These are phyloP conservation scores for Melierax canorus DNA, from an alignment of 2,113 vertebrate species.

Conservation along the genomic window DNA sequence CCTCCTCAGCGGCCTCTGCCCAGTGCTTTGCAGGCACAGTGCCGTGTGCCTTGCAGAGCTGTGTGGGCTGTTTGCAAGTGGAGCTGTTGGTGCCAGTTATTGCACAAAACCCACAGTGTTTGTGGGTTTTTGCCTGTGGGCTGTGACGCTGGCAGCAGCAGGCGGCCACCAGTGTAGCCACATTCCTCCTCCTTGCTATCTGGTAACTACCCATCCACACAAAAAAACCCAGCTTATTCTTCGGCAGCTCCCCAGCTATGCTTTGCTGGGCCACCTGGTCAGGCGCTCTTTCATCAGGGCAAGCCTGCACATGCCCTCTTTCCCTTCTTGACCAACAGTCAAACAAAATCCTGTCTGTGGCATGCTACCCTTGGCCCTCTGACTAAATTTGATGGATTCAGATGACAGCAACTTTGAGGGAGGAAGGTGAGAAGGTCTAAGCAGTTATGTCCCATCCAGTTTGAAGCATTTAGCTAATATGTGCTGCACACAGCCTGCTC, in stretches of 20 bases:
- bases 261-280: neutral
- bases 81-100: neutral
- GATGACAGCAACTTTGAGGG: neutral
- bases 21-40: rapidly evolving
- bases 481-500: neutral
- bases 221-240: neutral
- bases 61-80: neutral
- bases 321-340: neutral
- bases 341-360: neutral
- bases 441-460: neutral
- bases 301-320: neutral
- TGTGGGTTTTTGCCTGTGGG: neutral
- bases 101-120: neutral
- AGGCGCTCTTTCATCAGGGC: neutral
- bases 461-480: rapidly evolving
- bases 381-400: neutral
- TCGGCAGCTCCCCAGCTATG: neutral
- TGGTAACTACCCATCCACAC: neutral
- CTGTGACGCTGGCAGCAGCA: neutral
- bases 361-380: neutral
- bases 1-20: neutral
- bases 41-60: neutral
- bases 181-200: neutral
- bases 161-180: neutral
- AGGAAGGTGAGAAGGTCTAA: neutral